Percentiles rank a stretch among this genome's conserved stretches.
phyloP scores from a whole-genome alignment of 1,140 invertebrate species.

The Oreohelix idahoensis region DNA sequence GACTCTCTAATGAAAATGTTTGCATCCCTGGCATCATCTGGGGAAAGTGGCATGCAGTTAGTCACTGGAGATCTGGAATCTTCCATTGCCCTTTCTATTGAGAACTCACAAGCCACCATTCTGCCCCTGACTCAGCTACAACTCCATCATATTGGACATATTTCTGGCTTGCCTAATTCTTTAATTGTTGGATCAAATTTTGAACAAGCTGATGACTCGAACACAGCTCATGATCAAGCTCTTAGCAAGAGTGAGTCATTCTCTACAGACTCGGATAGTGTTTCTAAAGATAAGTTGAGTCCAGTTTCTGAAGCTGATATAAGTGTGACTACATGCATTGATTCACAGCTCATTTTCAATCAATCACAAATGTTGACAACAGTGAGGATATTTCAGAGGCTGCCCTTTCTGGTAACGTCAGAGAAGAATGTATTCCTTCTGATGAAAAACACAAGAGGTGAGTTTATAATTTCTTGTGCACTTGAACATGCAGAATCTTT shows the following conservation, averaged over 20 bases:
- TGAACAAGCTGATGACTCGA: neutral
- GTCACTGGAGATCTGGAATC: neutral
- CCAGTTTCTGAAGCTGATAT: neutral
- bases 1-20: slow-evolving; percentile 36
- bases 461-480: neutral
- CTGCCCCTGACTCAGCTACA: neutral
- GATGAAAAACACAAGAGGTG: neutral
- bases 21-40: neutral
- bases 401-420: neutral
- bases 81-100: neutral
- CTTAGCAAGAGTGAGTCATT: neutral
- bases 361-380: neutral
- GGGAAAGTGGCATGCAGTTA: neutral
- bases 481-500: too few species aligned
- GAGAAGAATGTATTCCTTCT: neutral
- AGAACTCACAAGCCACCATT: neutral
- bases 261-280: neutral
- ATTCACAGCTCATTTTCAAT: neutral
- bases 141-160: neutral
- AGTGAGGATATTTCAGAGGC: neutral
- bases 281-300: neutral
- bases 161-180: neutral
- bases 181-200: neutral
- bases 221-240: neutral
- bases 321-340: neutral